Percentiles rank a stretch among this genome's conserved stretches.
phyloP scores from a whole-genome alignment of 1,140 invertebrate species.

The Mycetomoellerius zeteki region DNA sequence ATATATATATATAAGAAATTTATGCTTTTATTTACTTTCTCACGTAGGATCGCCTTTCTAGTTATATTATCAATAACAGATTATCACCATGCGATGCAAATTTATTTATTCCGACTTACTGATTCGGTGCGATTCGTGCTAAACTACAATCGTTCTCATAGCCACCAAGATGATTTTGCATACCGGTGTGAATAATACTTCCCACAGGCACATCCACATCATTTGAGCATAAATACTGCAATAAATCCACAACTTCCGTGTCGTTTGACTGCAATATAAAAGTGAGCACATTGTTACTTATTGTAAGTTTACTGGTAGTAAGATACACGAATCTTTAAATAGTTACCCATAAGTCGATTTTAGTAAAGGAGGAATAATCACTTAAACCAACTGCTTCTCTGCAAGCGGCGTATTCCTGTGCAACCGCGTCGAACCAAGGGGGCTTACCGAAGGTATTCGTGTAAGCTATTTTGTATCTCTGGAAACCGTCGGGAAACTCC shows the following conservation, averaged over 20 bases:
- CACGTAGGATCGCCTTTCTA: background rate
- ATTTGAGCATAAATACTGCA: constrained; percentile 98
- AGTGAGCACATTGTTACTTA: background rate
- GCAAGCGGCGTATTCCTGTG: constrained; percentile 97
- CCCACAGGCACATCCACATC: constrained; percentile 98
- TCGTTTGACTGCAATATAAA: constrained; percentile 90
- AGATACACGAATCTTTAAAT: constrained; percentile 6
- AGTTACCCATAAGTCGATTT: constrained; percentile 96
- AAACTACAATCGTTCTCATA: constrained; percentile 99
- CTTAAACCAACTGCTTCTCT: constrained; percentile 97
- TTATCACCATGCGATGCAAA: background rate
- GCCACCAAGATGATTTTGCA: constrained; percentile 98
- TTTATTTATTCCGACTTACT: constrained; percentile 89
- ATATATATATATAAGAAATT: background rate
- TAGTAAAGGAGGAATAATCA: constrained; percentile 99
- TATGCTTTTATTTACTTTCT: background rate
- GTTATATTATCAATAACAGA: background rate
- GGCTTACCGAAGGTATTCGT: constrained; percentile 96
- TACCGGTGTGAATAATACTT: constrained; percentile 98
- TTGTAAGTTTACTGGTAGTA: background rate
- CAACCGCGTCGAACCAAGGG: constrained; percentile 96
- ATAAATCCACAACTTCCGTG: constrained; percentile 94
- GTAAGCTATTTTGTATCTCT: constrained; percentile 89
- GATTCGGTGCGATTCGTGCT: constrained; percentile 94
- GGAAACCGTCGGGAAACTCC: constrained; percentile 83